phyloP scores from a whole-genome alignment of 2,797 vertebrate genomes.

The Gila robusta region DNA sequence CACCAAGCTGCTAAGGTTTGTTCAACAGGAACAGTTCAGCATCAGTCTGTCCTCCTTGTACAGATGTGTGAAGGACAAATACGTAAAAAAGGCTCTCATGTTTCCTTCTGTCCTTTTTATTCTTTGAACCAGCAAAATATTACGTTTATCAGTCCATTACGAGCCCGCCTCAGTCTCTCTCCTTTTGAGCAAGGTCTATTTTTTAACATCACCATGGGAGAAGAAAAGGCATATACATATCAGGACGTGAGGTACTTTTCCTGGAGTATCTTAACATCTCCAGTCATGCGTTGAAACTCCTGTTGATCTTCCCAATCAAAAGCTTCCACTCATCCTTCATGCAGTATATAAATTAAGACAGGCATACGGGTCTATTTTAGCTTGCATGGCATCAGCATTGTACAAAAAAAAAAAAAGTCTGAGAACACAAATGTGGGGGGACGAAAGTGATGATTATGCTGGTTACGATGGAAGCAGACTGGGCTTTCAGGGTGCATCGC shows the following conservation, averaged over 20 bases:
- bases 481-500: slow-evolving; percentile 62
- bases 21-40: slow-evolving; percentile 74
- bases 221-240: slow-evolving; percentile 6
- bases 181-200: slow-evolving; percentile 8
- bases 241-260: slow-evolving; percentile 31
- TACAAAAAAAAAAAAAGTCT: slow-evolving; percentile 39
- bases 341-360: slow-evolving; percentile 66
- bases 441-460: slow-evolving; percentile 60
- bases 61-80: slow-evolving; percentile 39
- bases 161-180: neutral
- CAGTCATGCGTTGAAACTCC: slow-evolving; percentile 29
- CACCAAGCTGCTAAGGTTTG: slow-evolving; percentile 69
- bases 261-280: slow-evolving; percentile 20
- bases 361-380: slow-evolving; percentile 50
- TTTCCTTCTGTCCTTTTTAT: slow-evolving; percentile 17
- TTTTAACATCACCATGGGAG: neutral
- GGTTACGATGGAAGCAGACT: slow-evolving; percentile 56
- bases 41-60: slow-evolving; percentile 61
- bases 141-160: slow-evolving; percentile 11
- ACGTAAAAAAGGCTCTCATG: neutral
- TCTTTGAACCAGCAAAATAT: neutral
- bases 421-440: slow-evolving; percentile 44
- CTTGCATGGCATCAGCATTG: slow-evolving; percentile 39
- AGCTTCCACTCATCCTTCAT: slow-evolving; percentile 69
- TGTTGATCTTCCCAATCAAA: slow-evolving; percentile 55